Evolutionary conservation across 1,140 invertebrate species (phyloP), one percentile per base, ranked within the genome.

Genomic region (Amyelois transitella): DNA sequence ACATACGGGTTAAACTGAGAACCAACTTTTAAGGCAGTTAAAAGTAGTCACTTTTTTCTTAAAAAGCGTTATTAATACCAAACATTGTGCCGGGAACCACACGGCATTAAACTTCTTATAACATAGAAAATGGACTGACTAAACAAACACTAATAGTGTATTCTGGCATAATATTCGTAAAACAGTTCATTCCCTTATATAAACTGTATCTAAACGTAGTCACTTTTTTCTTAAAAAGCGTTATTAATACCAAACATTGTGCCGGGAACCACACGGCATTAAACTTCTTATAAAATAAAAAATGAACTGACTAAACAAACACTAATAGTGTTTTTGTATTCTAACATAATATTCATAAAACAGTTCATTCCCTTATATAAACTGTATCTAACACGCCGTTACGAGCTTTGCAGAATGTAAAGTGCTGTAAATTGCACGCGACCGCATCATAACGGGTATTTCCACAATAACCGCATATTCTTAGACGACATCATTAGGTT

Each of bases 331-430:
- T 14, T 38, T 38, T 38, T 14, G 17, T 38, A 38, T 38, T 38
- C 32, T 14, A 56, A 59, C 61, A 52, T 55, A 51, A 69, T 69
- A 66, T 74, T 68, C 63, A 63, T 69, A 74, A 64, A 62, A 64
- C 55, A 60, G 62, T 50, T 58, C 50, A 51, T 60, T 74, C 72
- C 69, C 61, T 65, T 62, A 66, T 67, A 65, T 75, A 74, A 75
- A 73, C 67, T 70, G 67, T 72, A 75, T 69, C 66, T 65, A 38
- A 38, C 32, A 38, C 32, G 32, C 32, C 32, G n/a, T 38, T 38
- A 38, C 32, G 32, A 51, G 32, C 32, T 38, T 54, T 55, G 51
- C 60, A 57, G 59, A 58, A 54, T 51, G 43, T 50, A 49, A 52
- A 56, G 32, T 61, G 65, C 75, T 72, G 75, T 75, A 69, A 74